Conservation (phyloP, 1,140 invertebrate species). For the Meteorus sp. region DNA sequence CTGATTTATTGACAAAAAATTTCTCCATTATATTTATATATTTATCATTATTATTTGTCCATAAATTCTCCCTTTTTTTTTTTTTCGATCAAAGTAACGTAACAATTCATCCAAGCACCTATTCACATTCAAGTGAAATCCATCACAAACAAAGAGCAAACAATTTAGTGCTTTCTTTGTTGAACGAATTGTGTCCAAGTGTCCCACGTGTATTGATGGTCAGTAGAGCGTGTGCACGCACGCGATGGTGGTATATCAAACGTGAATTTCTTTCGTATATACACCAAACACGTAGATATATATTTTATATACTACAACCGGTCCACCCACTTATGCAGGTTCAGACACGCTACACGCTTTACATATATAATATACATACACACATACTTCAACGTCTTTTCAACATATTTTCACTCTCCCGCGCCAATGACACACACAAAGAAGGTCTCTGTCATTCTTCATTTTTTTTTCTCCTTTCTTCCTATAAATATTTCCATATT, state of each 20-base stretch:
- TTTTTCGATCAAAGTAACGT: not conserved
- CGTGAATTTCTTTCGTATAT: constrained; percentile 20
- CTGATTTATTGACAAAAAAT: not conserved
- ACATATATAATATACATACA: too few species aligned
- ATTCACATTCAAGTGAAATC: not conserved
- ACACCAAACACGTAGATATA: not conserved
- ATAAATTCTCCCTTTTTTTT: not conserved
- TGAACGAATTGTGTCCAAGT: too few species aligned
- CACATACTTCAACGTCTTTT: not conserved
- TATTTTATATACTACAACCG: constrained; percentile 28
- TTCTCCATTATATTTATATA: too few species aligned
- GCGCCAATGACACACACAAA: too few species aligned
- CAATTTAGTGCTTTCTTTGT: not conserved
- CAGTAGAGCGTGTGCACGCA: constrained; percentile 7
- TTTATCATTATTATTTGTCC: too few species aligned
- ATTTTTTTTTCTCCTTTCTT: constrained; percentile 18
- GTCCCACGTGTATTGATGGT: not conserved
- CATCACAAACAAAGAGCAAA: not conserved
- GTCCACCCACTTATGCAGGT: constrained; percentile 37
- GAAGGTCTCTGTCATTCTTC: constrained; percentile 19
- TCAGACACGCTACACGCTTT: not conserved
- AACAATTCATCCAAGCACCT: too few species aligned
- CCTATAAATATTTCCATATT: constrained; percentile 4
- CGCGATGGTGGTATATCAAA: too few species aligned
- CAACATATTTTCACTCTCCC: not conserved